Evolutionary conservation across 2,888 invertebrate genomes (phyloP), one percentile per base, ranked within the genome.

Genomic region (Drosophila villosipedis): DNA sequence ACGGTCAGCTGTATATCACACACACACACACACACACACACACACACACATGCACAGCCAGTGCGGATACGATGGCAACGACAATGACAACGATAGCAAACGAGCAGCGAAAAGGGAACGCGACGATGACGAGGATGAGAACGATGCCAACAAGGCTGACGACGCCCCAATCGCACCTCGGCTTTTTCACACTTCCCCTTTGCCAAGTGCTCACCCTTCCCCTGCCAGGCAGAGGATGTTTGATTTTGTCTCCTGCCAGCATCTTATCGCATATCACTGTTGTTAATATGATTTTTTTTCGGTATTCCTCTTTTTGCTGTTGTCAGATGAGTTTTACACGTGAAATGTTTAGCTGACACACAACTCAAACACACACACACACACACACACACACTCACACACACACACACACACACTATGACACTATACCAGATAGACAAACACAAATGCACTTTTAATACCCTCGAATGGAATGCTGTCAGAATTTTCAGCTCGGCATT

Each of bases 181-280:
- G n/a, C 19, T 33, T 43, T 54, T 33, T 35, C 37, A 22, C 28
- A 52, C 35, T 6, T 19, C 39, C 37, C 19, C n/a, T 22, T n/a
- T 16, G 30, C 12, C 22, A 33, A 22, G 3, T 5, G 4, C 4
- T 14, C 25, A 43, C 43, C 16, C 52, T 1, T 2, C 33, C n/a
- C 28, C 19, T 19, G 14, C n/a, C 16, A 25, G 22, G 4, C 28
- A 47, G 22, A 47, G 55, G 39, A 14, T 30, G 25, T 25, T 10
- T 28, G 25, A 35, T 16, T 37, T 33, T 68, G 68, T 31, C 57
- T 59, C 39, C 41, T 59, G 65, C 52, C 70, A 61, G 28, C 70
- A 41, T 75, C 84, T 82, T 85, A 85, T 85, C 88, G 82, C 88
- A 88, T 85, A 85, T 85, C 84, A 88, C 82, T 82, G 85, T 82